These are phyloP conservation scores for Cryptocephalus moraei DNA, from an alignment of 2,888 invertebrate species.

Conservation along the genomic window DNA sequence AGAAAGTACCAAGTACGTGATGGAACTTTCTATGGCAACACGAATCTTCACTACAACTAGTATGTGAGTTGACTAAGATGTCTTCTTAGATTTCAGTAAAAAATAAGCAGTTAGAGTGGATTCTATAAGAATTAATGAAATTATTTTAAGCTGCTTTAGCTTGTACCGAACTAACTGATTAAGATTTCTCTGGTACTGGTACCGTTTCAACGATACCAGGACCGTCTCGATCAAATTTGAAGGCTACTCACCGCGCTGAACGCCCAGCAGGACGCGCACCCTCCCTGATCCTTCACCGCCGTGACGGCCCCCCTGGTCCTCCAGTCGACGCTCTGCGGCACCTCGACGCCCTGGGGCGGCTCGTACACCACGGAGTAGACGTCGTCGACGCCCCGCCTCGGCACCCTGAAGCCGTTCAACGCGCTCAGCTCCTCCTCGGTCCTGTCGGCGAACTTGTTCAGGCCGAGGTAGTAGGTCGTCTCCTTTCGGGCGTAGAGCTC, in stretches of 20 bases:
- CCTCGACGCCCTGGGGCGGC: neutral
- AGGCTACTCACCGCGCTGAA: constrained; percentile 68
- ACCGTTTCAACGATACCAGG: no score
- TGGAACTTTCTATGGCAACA: no score
- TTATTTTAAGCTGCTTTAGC: no score
- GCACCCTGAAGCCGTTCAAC: constrained; percentile 2
- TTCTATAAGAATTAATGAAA: no score
- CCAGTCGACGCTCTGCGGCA: constrained; percentile 58
- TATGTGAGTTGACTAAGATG: no score
- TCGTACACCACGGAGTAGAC: neutral
- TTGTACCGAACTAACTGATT: no score
- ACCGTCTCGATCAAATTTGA: no score
- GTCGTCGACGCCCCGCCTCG: neutral
- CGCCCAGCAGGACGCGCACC: constrained; percentile 87
- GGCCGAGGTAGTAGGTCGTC: neutral
- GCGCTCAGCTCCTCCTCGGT: constrained; percentile 1
- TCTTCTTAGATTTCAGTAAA: no score
- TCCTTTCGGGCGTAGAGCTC: neutral
- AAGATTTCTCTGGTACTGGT: no score
- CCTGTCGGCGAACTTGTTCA: constrained; percentile 2
- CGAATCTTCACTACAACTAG: no score
- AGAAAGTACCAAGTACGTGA: no score
- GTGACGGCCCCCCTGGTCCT: constrained; percentile 74
- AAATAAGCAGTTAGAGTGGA: no score
- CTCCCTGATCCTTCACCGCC: constrained; percentile 77